Conservation (phyloP, 2,888 invertebrate species). For the Spisula solida region DNA sequence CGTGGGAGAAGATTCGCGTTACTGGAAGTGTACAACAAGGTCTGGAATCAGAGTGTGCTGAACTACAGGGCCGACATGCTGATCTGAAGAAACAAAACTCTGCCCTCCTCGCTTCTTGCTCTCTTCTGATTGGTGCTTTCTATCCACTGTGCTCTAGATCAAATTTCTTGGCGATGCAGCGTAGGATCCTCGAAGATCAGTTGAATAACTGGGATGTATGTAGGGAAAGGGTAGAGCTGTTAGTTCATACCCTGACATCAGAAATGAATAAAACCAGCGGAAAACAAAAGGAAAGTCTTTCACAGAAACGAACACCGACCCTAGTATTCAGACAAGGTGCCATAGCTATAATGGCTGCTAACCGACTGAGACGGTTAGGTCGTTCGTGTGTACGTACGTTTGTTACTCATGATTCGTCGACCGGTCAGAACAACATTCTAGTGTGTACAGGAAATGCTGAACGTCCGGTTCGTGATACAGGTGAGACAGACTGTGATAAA, state of each 20-base stretch:
- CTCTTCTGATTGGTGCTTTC: slow-evolving; percentile 84
- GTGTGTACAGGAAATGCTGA: slow-evolving; percentile 82
- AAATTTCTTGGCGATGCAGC: slow-evolving; percentile 80
- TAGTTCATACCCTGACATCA: slow-evolving; percentile 76
- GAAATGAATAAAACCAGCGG: slow-evolving; percentile 76
- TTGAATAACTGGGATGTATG: slow-evolving; percentile 81
- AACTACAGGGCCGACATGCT: slow-evolving; percentile 79
- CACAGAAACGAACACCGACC: slow-evolving; percentile 73
- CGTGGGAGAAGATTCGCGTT: slow-evolving; percentile 85
- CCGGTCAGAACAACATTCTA: slow-evolving; percentile 78
- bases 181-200: slow-evolving; percentile 82
- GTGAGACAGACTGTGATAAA: slow-evolving; percentile 36
- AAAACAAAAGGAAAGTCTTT: slow-evolving; percentile 65
- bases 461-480: slow-evolving; percentile 54
- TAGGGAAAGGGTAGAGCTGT: slow-evolving; percentile 79
- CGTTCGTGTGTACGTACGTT: slow-evolving; percentile 77
- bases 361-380: slow-evolving; percentile 79
- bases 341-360: slow-evolving; percentile 85
- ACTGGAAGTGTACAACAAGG: slow-evolving; percentile 84
- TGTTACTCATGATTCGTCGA: slow-evolving; percentile 79
- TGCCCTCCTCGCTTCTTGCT: slow-evolving; percentile 82
- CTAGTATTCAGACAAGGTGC: slow-evolving; percentile 83
- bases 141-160: slow-evolving; percentile 82
- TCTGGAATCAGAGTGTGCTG: slow-evolving; percentile 83
- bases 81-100: slow-evolving; percentile 78